Evolutionary conservation across 1,140 invertebrate genomes (phyloP), one percentile per base, ranked within the genome.

Genomic region (Coenobita brevimanus): DNA sequence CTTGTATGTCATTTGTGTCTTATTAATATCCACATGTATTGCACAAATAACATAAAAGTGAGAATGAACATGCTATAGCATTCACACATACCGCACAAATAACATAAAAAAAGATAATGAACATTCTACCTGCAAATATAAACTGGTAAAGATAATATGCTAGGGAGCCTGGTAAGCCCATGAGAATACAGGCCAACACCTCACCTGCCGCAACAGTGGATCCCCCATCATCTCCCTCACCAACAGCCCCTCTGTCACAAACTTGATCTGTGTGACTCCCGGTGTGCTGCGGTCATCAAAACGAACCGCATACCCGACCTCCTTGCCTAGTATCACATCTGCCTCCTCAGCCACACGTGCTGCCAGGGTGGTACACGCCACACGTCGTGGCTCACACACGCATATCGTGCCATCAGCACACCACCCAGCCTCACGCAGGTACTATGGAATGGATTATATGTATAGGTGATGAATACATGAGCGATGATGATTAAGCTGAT

Each of bases 201-300:
- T 24, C 60, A 90, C 89, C 89, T 88, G 85, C 89, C 95, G 95
- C 0, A 99, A 93, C 21, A 99, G 92, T 0, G 98, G 98, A 93
- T 99, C 98, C 1, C 95, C 94, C 94, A 99, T 97, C 94, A 99
- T 97, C 94, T 99, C 98, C 57, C 97, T 93, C 6, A 99, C 93
- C 13, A 99, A 92, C 90, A 99, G 97, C 2, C 98, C 99, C 93
- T 99, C 98, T 0, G 99, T 99, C 94, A 99, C 95, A 91, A 97
- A 99, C 95, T 99, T 98, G 60, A 99, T 97, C 90, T 95, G 95
- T 0, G 97, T 98, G 2, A 93, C 93, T 2, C 93, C 92, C 67
- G 92, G 91, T 38, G 91, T 94, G 43, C 94, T 95, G 82, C 95
- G 95, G 78, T 98, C 95, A 91, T 98, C 96, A 93, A 99, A 99